These are phyloP conservation scores for Xanthia icteritia DNA, from an alignment of 2,888 invertebrate species.

Conservation along the genomic window DNA sequence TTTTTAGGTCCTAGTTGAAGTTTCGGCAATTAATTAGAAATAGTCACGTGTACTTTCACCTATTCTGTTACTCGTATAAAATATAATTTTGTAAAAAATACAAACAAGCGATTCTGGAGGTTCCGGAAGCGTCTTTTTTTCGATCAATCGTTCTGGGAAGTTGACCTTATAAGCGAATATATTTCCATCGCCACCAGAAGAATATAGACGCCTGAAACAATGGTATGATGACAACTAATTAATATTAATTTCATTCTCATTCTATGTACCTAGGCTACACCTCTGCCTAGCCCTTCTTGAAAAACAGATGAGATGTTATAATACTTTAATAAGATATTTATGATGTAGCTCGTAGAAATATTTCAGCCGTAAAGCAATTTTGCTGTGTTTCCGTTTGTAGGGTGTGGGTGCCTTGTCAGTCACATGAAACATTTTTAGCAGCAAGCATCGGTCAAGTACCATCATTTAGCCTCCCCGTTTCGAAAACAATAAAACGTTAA, in stretches of 20 bases:
- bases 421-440: background rate
- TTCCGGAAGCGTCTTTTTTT: conserved; percentile 56
- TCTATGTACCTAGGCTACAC: too few relatives aligned
- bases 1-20: background rate
- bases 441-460: background rate
- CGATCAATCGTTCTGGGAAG: conserved; percentile 80
- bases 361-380: background rate
- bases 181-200: conserved; percentile 94
- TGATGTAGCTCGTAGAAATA: background rate
- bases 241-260: background rate
- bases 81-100: conserved; percentile 11
- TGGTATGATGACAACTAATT: background rate
- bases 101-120: conserved; percentile 73
- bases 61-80: background rate
- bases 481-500: background rate
- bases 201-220: conserved; percentile 86
- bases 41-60: background rate
- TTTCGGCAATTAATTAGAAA: background rate
- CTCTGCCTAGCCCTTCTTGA: background rate
- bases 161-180: conserved; percentile 92
- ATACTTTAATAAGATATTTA: background rate
- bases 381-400: background rate
- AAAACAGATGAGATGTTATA: background rate
- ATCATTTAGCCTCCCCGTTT: background rate
- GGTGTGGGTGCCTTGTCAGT: background rate